Evolutionary conservation across 2,113 vertebrate species (phyloP).

Genomic region (Seriola rivoliana): DNA sequence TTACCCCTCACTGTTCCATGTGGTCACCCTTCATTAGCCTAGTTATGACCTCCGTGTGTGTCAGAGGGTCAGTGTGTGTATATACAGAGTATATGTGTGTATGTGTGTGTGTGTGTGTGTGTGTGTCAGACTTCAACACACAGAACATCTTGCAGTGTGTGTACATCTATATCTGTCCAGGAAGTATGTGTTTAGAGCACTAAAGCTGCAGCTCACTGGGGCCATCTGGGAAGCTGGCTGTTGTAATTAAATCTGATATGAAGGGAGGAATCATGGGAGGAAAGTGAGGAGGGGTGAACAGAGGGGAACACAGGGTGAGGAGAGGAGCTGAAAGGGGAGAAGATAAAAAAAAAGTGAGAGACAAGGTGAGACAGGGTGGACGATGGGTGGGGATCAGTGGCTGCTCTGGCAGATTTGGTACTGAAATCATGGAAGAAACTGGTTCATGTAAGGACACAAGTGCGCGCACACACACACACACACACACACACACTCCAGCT

Average conservation of each 20-base stretch:
- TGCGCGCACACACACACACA: neutral
- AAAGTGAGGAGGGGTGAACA: conserved; percentile 18
- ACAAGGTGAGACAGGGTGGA: neutral
- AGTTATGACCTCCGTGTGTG: conserved; percentile 47
- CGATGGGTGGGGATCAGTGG: neutral
- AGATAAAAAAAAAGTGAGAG: neutral
- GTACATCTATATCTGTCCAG: conserved; percentile 64
- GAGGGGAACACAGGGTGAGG: conserved; percentile 13
- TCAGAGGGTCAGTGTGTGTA: conserved; percentile 35
- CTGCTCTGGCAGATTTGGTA: conserved; percentile 17
- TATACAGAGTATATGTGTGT: conserved; percentile 39
- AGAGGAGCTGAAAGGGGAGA: neutral
- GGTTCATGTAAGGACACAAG: conserved; percentile 35
- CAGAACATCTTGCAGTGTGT: conserved; percentile 48
- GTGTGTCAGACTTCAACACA: conserved; percentile 7
- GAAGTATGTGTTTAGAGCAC: conserved; percentile 63
- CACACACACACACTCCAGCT: conserved; percentile 46
- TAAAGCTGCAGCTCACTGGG: conserved; percentile 55
- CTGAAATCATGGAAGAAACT: conserved; percentile 11
- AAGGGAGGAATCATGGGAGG: conserved; percentile 30
- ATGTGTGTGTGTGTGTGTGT: conserved; percentile 28
- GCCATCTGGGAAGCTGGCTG: conserved; percentile 76
- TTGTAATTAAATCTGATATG: conserved; percentile 76
- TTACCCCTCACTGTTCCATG: conserved; percentile 46
- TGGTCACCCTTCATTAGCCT: conserved; percentile 64